Evolutionary conservation across 2,888 invertebrate species (phyloP), one percentile per base, ranked within the genome.

Genomic region (Rhodophaea formosa): DNA sequence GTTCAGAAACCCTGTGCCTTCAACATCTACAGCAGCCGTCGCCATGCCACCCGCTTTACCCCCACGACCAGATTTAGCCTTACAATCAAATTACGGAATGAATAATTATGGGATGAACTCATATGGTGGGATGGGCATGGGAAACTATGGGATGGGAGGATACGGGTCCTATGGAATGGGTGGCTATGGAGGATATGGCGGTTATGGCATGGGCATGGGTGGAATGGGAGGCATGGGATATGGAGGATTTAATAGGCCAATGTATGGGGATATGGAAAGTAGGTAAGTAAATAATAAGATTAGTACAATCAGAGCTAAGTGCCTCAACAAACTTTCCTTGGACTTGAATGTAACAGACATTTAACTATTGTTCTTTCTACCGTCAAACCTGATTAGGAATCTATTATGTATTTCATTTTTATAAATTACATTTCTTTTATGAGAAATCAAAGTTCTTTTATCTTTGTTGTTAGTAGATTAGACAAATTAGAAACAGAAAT

Each of bases 231-330:
- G 72, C 7, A 79, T 79, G 79, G 77, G 67, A 0, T 88, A 86
- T 66, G 88, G 88, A 12, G 84, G 89, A 53, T 93, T 83, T 58
- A 91, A 89, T 64, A 75, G 83, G 66, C 79, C 77, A 60, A 85
- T 86, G 44, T 87, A 83, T 14, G 87, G 86, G 83, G 94, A 94
- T 74, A 88, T 93, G 60, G 95, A 95, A 83, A 93, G 92, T 80
- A 92, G 94, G 93, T 94, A 75, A 65, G 68, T 53, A 8, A 23
- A 29, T 14, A 10, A 10, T 53, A 23, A 23, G 14, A 5, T 14
- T 1, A 8, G 39, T 39, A 35, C 35, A 10, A 10, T 10, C 30
- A 30, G 6, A n/a, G n/a, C n/a, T n/a, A n/a, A n/a, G n/a, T n/a
- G n/a, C n/a, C n/a, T n/a, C n/a, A n/a, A n/a, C n/a, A n/a, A n/a